Percentiles rank a stretch among this genome's conserved stretches.
phyloP scores from a whole-genome alignment of 2,113 vertebrate species.

The Pelobates fuscus region DNA sequence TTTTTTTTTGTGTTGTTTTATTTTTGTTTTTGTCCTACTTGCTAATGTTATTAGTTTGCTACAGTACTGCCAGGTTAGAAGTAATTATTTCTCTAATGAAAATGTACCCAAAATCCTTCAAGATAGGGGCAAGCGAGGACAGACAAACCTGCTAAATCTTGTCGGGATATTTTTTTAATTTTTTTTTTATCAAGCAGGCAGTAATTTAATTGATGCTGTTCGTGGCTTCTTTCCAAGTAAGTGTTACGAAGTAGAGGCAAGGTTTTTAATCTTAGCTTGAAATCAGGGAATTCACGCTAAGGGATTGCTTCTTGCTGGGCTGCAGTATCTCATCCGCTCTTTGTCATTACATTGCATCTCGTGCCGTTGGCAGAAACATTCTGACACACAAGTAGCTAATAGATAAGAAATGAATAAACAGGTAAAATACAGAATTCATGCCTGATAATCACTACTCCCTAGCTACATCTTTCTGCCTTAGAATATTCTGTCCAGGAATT shows the following conservation, averaged over 20 bases:
- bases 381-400: constrained; percentile 7
- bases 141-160: constrained; percentile 35
- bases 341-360: constrained; percentile 32
- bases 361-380: constrained; percentile 12
- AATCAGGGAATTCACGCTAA: constrained; percentile 14
- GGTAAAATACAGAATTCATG: not conserved
- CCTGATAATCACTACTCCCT: too few species aligned
- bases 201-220: constrained; percentile 48
- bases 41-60: constrained; percentile 37
- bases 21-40: not conserved
- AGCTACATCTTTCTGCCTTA: too few species aligned
- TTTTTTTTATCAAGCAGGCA: constrained; percentile 20
- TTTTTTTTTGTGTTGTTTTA: too few species aligned
- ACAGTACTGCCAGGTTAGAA: constrained; percentile 37
- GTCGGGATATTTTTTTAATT: constrained; percentile 28
- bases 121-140: constrained; percentile 29
- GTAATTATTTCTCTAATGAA: constrained; percentile 43
- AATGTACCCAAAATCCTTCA: constrained; percentile 39
- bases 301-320: constrained; percentile 1
- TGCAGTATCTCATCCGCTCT: constrained; percentile 1
- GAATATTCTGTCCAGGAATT: too few species aligned
- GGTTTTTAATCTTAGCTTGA: constrained; percentile 32
- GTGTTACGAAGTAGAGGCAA: constrained; percentile 1
- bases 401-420: constrained; percentile 8
- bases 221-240: constrained; percentile 21